A percentile compares a stretch with the other conserved stretches of the same genome.
These are phyloP conservation scores for Ericerus pela DNA, from an alignment of 1,140 invertebrate genomes.

Conservation along the genomic window DNA sequence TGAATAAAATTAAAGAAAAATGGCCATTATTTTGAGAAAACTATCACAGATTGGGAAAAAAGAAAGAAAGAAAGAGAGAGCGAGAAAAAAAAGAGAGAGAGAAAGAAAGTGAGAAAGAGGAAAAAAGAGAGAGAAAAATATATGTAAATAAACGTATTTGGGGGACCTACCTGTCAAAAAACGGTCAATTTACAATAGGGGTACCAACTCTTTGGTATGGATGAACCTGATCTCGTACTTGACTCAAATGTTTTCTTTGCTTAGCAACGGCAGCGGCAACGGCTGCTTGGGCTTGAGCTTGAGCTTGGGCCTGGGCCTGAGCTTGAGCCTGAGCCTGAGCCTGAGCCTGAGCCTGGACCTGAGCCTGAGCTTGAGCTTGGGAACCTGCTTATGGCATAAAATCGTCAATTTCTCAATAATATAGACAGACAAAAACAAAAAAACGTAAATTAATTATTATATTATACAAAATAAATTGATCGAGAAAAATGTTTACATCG, in stretches of 20 bases:
- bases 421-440: too few species aligned
- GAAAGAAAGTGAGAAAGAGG: background rate
- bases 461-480: background rate
- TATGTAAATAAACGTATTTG: conserved; percentile 3
- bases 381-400: conserved; percentile 1
- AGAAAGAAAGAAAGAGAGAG: too few species aligned
- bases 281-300: conserved; percentile 27
- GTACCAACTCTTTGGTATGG: conserved; percentile 82
- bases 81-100: too few species aligned
- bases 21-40: background rate
- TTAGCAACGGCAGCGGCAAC: conserved; percentile 48
- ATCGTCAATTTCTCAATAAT: background rate
- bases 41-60: conserved; percentile 1
- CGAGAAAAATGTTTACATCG: too few species aligned
- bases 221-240: conserved; percentile 59
- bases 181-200: conserved; percentile 25
- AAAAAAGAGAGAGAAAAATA: background rate
- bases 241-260: conserved; percentile 60
- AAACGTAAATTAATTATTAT: background rate
- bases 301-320: background rate
- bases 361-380: conserved; percentile 1
- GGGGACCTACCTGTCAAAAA: conserved; percentile 4
- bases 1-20: background rate
- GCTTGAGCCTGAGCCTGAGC: background rate
- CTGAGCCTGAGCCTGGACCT: background rate